Base-by-base conservation (phyloP, 2,888 invertebrate species). In the Sussaba pulchella region DNA sequence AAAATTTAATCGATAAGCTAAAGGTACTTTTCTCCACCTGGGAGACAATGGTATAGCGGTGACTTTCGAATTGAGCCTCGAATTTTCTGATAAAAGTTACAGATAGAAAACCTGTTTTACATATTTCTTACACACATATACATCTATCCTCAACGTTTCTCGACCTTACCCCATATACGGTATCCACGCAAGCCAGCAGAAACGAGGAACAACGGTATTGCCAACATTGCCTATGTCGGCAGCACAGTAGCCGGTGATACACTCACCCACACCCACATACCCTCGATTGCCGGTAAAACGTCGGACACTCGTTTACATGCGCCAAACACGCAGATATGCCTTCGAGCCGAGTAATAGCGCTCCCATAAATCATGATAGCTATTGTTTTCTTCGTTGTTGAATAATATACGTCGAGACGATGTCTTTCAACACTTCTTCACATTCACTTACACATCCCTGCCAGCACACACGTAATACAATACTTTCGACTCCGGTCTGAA, bases 301-400 rank as follows among this genome's bases (percentile, higher is more conserved):
- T 72, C 72, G 43, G 72, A 57, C 45, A 70, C 45, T 77, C 54
- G 63, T 69, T 79, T 63, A 77, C 47, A 67, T 78, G 45, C 43
- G 43, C 75, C 63, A 82, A 43, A 78, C 70, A 74, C 59, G 74
- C 41, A 70, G 85, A 86, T 85, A 74, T 84, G 83, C 85, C 88
- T 86, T 86, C 87, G 86, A 89, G 85, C 80, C 82, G 88, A 26
- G 82, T 86, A 87, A 90, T 91, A 90, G 90, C 90, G 86, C 88
- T 78, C 85, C 83, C 86, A 87, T 91, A 91, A 91, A 91, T 91
- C 91, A 91, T 82, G 72, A 50, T 81, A 82, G 80, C 89, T 86
- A 90, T 90, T 90, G 90, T 90, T 88, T 89, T 89, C 87, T 86
- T 47, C 64, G 19, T 64, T 21, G 47, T 39, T 59, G 74, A 67